Percentiles rank a stretch among this genome's conserved stretches.
phyloP scores from a whole-genome alignment of 2,888 invertebrate genomes.

The Silvanus unidentatus region DNA sequence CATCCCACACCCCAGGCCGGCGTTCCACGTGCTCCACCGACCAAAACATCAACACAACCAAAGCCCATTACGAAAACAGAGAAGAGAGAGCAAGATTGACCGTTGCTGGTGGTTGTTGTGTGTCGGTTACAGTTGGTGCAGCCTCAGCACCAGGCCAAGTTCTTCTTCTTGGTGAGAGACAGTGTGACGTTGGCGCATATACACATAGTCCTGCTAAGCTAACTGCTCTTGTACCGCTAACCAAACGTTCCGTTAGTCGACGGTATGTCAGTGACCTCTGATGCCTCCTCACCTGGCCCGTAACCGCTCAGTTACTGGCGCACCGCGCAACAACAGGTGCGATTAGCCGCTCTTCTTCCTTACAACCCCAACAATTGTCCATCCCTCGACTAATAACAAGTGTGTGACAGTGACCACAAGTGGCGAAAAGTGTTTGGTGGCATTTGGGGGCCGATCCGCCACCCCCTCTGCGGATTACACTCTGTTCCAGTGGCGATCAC shows the following conservation, averaged over 20 bases:
- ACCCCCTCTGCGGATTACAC: no score
- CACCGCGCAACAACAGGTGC: conserved; percentile 46
- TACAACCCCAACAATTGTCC: no score
- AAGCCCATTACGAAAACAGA: no score
- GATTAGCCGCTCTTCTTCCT: conserved; percentile 21
- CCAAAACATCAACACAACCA: no score
- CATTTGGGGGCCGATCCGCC: no score
- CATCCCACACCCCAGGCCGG: no score
- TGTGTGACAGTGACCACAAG: no score
- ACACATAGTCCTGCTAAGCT: conserved; percentile 47
- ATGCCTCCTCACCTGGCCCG: conserved; percentile 45
- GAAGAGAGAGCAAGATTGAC: neutral
- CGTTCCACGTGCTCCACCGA: no score
- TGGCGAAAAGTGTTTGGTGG: no score
- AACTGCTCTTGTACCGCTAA: conserved; percentile 48
- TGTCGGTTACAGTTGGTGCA: conserved; percentile 5
- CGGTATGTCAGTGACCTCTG: conserved; percentile 46
- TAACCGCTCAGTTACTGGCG: conserved; percentile 41
- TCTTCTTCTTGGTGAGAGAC: conserved; percentile 18
- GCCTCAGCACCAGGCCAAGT: conserved; percentile 14
- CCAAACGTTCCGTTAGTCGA: conserved; percentile 40
- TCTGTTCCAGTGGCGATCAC: no score
- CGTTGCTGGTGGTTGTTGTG: neutral
- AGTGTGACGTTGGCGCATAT: conserved; percentile 31
- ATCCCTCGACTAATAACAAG: no score